Percentiles rank a stretch among this genome's conserved stretches.
Conservation (phyloP, 2,113 vertebrate species). For the Solenodon paradoxus region DNA sequence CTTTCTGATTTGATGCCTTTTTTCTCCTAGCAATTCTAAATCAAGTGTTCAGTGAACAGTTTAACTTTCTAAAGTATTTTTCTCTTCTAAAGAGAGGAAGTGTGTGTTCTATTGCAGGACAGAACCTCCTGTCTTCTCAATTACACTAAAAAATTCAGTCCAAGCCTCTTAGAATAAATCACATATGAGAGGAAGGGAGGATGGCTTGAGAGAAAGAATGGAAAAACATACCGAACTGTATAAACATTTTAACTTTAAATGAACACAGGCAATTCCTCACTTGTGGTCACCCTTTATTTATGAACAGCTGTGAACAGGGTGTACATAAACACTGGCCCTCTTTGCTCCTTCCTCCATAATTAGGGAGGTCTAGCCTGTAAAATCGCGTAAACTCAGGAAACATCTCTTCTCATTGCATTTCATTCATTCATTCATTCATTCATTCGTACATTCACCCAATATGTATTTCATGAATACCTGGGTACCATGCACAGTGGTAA, state of each 20-base stretch:
- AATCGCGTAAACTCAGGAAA: neutral
- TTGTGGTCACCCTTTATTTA: constrained; percentile 21
- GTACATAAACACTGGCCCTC: neutral
- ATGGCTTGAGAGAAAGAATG: constrained; percentile 46
- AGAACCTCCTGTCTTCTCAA: constrained; percentile 62
- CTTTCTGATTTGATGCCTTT: constrained; percentile 38
- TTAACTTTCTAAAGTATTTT: constrained; percentile 40
- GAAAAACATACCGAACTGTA: constrained; percentile 37
- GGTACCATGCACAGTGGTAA: neutral
- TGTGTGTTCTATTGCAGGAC: constrained; percentile 52
- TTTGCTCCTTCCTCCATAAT: neutral
- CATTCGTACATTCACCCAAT: neutral
- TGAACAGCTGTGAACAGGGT: neutral
- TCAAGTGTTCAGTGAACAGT: constrained; percentile 29
- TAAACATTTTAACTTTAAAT: constrained; percentile 48
- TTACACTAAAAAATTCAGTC: constrained; percentile 41
- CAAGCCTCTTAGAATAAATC: constrained; percentile 67
- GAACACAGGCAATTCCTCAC: neutral
- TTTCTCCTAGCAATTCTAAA: constrained; percentile 38
- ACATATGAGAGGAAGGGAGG: constrained; percentile 34
- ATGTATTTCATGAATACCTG: neutral
- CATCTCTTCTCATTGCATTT: neutral
- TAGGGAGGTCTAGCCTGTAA: neutral
- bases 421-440: neutral
- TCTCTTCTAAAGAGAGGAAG: constrained; percentile 66